These are phyloP conservation scores for Xenus cinereus DNA, from an alignment of 2,113 vertebrate species.

Conservation along the genomic window DNA sequence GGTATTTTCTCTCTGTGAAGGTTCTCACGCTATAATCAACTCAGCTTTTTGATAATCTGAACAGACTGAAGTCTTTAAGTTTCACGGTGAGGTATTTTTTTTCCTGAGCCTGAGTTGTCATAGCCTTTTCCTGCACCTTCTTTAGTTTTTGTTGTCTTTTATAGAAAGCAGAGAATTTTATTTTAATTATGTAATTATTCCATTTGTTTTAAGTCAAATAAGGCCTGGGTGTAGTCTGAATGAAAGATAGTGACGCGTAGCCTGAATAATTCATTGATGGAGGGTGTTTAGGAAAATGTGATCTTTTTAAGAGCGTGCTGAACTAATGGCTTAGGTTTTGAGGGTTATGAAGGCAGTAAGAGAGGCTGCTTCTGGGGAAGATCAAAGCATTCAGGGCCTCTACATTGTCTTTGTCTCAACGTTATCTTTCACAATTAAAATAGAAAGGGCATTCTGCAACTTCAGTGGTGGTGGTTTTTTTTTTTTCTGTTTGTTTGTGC, in stretches of 20 bases:
- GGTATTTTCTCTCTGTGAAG: slow-evolving; percentile 34
- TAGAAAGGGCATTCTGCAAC: not conserved
- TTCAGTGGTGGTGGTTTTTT: not conserved
- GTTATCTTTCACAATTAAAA: not conserved
- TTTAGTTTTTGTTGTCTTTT: not conserved
- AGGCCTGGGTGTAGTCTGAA: not conserved
- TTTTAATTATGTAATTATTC: not conserved
- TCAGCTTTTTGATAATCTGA: slow-evolving; percentile 22
- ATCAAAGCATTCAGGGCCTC: not conserved
- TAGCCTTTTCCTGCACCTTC: not conserved
- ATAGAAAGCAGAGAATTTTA: not conserved
- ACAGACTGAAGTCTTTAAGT: slow-evolving; percentile 32
- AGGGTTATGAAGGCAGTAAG: not conserved
- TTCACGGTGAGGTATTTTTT: slow-evolving; percentile 1
- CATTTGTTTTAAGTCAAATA: not conserved
- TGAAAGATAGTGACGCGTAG: accelerated
- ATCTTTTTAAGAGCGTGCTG: not conserved
- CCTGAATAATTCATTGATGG: not conserved
- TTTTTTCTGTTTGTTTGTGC: not conserved
- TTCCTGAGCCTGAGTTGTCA: not conserved
- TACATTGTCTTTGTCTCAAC: accelerated
- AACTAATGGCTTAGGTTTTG: not conserved
- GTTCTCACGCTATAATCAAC: slow-evolving; percentile 28
- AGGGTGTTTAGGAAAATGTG: not conserved
- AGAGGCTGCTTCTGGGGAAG: not conserved